Conservation (phyloP, 2,888 invertebrate species). For the Conchocele bisecta region DNA sequence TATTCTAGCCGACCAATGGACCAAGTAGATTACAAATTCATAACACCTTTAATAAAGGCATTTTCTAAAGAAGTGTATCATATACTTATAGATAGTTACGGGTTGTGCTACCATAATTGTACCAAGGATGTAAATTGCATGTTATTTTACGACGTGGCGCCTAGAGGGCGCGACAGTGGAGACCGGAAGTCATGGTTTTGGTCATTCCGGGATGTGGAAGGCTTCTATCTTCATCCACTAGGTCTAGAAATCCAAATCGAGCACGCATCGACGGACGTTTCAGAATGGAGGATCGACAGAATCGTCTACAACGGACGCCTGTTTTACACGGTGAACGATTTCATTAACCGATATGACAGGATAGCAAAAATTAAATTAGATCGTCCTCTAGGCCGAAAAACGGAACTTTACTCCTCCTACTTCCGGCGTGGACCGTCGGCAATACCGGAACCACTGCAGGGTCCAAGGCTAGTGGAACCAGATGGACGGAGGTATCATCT, state of each 20-base stretch:
- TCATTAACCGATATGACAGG: slow-evolving; percentile 59
- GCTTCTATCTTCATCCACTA: slow-evolving; percentile 73
- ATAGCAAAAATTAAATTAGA: slow-evolving; percentile 37
- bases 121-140: slow-evolving; percentile 65
- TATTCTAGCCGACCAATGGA: slow-evolving; percentile 69
- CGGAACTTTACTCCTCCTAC: slow-evolving; percentile 67
- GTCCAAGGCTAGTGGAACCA: slow-evolving; percentile 72
- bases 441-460: slow-evolving; percentile 63
- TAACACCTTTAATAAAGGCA: slow-evolving; percentile 57
- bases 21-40: slow-evolving; percentile 63
- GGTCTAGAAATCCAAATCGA: slow-evolving; percentile 74
- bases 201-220: slow-evolving; percentile 72
- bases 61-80: slow-evolving; percentile 59
- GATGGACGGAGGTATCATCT: slow-evolving; percentile 74
- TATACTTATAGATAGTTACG: slow-evolving; percentile 69
- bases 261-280: slow-evolving; percentile 62
- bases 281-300: slow-evolving; percentile 67
- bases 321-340: slow-evolving; percentile 64
- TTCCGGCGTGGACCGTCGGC: slow-evolving; percentile 60
- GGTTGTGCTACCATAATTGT: slow-evolving; percentile 72
- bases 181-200: slow-evolving; percentile 73
- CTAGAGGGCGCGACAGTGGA: slow-evolving; percentile 66
- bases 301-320: slow-evolving; percentile 73
- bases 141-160: slow-evolving; percentile 69
- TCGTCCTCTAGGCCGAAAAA: slow-evolving; percentile 37